These are phyloP conservation scores for Meiosimyza platycephala DNA, from an alignment of 2,888 invertebrate species.

Conservation along the genomic window DNA sequence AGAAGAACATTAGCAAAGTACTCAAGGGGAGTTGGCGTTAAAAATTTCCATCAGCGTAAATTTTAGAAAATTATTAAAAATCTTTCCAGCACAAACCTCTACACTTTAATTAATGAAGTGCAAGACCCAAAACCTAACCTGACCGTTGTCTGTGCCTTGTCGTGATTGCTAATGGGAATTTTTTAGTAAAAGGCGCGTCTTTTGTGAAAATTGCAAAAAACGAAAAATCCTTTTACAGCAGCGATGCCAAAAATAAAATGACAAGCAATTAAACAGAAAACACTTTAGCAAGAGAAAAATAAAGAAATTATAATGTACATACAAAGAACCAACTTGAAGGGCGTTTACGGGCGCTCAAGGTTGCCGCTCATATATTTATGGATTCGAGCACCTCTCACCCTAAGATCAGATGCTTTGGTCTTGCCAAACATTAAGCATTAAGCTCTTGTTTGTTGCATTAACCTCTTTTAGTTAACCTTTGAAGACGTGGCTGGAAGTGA, in stretches of 20 bases:
- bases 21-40: background rate
- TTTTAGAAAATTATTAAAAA: slow-evolving; percentile 27
- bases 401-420: background rate
- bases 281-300: slow-evolving; percentile 5
- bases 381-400: background rate
- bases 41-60: slow-evolving; percentile 13
- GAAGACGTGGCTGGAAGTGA: too few relatives aligned
- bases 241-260: slow-evolving; percentile 35
- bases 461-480: background rate
- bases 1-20: background rate
- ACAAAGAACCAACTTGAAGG: background rate
- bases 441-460: slow-evolving; percentile 7
- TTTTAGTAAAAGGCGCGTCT: background rate
- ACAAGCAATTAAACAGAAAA: slow-evolving; percentile 38
- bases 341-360: background rate
- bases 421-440: slow-evolving; percentile 12
- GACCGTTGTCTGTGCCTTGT: background rate
- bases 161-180: background rate
- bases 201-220: background rate
- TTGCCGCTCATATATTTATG: slow-evolving; percentile 11
- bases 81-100: background rate
- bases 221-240: slow-evolving; percentile 18
- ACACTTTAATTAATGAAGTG: slow-evolving; percentile 25
- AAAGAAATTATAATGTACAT: background rate
- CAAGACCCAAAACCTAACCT: background rate